Evolutionary conservation across 2,888 invertebrate genomes (phyloP).

Genomic region (Clitarchus hookeri): DNA sequence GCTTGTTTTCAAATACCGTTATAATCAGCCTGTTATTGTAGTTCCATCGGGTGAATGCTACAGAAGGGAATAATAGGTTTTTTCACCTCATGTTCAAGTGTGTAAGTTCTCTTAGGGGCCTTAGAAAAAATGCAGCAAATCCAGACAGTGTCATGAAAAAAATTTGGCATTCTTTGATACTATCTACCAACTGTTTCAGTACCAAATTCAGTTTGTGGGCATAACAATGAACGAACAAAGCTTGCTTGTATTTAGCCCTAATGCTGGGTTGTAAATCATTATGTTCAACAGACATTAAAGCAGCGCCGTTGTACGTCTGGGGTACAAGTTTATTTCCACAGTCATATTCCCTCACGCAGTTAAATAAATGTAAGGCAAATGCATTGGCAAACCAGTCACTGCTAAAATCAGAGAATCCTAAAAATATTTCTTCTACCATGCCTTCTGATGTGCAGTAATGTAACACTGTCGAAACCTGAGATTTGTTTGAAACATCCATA

Average conservation of each 20-base stretch:
- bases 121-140: slow-evolving; percentile 26
- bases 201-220: slow-evolving; percentile 24
- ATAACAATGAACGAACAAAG: slow-evolving; percentile 24
- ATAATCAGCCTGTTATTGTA: slow-evolving; percentile 30
- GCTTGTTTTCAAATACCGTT: slow-evolving; percentile 22
- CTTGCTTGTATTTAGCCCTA: slow-evolving; percentile 11
- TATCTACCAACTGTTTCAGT: slow-evolving; percentile 14
- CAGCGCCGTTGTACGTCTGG: slow-evolving; percentile 27
- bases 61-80: slow-evolving; percentile 21
- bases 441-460: slow-evolving; percentile 26
- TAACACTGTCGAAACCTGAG: slow-evolving; percentile 26
- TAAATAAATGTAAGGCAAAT: slow-evolving; percentile 18
- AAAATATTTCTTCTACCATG: slow-evolving; percentile 21
- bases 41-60: slow-evolving; percentile 25
- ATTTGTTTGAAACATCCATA: slow-evolving; percentile 18
- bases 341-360: slow-evolving; percentile 19
- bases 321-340: slow-evolving; percentile 28
- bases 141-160: slow-evolving; percentile 2
- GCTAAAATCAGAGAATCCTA: slow-evolving; percentile 30
- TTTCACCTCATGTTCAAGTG: slow-evolving; percentile 19
- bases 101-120: slow-evolving; percentile 18
- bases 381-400: slow-evolving; percentile 3
- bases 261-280: slow-evolving; percentile 16
- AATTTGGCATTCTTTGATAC: slow-evolving; percentile 15
- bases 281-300: slow-evolving; percentile 21